Base-by-base conservation (phyloP, 1,140 invertebrate species). In the Berghia stephanieae region DNA sequence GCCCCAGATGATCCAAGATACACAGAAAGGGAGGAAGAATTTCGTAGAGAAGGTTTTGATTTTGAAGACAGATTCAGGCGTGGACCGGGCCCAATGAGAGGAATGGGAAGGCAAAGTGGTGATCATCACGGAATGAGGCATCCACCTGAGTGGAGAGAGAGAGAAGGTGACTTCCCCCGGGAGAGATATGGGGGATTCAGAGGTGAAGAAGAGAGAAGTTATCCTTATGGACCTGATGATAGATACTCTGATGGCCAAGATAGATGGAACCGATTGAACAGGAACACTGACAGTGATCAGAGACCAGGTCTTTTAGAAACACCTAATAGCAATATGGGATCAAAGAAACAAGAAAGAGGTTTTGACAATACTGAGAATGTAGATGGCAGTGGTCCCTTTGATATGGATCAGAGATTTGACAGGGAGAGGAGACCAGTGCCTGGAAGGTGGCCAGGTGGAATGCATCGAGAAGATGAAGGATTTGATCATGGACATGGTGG, bases 391-490 rank as follows among this genome's bases (percentile, higher is more conserved):
- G 55, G n/a, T 43, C 66, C 71, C 6, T 43, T 74, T 71, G 75
- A 76, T n/a, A 73, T 74, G 72, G 79, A 80, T 42, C 66, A 55
- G 69, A 79, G 66, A 60, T 67, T 49, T 79, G 27, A 66, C 40
- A 34, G 55, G 40, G 31, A 70, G 38, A 27, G 24, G 44, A 36
- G 52, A 42, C 21, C 63, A n/a, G 21, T 68, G 55, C 16, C 10
- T 69, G 13, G 80, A 81, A 13, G 57, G 69, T 27, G 57, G 40
- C 69, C 40, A 44, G 77, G 63, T 27, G 5, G n/a, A 55, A 13
- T 42, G 2, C n/a, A 55, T 38, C 40, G 49, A n/a, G 57, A 63
- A 18, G 72, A 63, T 34, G 63, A 72, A n/a, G 42, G 72, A 10
- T 75, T 75, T 63, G 57, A 63, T n/a, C 63, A 75, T 75, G 72